Evolutionary conservation across 2,888 invertebrate genomes (phyloP).

Genomic region (Theretra japonica): DNA sequence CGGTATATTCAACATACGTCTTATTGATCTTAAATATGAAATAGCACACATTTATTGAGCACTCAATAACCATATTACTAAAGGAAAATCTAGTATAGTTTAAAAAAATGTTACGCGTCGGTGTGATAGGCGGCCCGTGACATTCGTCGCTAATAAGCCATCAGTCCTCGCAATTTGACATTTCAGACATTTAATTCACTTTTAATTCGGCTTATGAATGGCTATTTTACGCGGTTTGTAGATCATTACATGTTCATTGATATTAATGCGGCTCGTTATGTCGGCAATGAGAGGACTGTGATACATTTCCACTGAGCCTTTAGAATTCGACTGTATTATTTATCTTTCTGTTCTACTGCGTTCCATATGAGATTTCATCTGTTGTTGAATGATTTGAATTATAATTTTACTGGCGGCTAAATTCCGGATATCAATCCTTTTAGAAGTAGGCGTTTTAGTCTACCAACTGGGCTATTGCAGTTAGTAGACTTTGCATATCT

Average conservation of each 20-base stretch:
- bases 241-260: conserved; percentile 80
- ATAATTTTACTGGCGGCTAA: too few relatives aligned
- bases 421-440: too few relatives aligned
- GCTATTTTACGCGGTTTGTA: conserved; percentile 80
- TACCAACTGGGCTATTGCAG: too few relatives aligned
- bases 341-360: too few relatives aligned
- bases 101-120: conserved; percentile 42
- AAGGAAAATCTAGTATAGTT: conserved; percentile 8
- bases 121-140: conserved; percentile 54
- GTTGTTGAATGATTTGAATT: too few relatives aligned
- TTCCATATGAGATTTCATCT: too few relatives aligned
- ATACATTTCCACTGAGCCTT: background rate
- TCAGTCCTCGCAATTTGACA: conserved; percentile 79
- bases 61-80: too few relatives aligned
- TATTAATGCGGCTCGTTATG: conserved; percentile 73
- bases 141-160: conserved; percentile 69
- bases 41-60: too few relatives aligned
- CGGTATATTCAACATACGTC: too few relatives aligned
- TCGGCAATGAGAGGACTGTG: conserved; percentile 64
- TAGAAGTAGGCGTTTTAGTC: too few relatives aligned
- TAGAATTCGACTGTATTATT: background rate
- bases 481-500: too few relatives aligned
- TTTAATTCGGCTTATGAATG: conserved; percentile 81
- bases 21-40: too few relatives aligned
- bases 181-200: conserved; percentile 81